Evolutionary conservation across 2,888 invertebrate genomes (phyloP).

Genomic region (Tetropium fuscum): DNA sequence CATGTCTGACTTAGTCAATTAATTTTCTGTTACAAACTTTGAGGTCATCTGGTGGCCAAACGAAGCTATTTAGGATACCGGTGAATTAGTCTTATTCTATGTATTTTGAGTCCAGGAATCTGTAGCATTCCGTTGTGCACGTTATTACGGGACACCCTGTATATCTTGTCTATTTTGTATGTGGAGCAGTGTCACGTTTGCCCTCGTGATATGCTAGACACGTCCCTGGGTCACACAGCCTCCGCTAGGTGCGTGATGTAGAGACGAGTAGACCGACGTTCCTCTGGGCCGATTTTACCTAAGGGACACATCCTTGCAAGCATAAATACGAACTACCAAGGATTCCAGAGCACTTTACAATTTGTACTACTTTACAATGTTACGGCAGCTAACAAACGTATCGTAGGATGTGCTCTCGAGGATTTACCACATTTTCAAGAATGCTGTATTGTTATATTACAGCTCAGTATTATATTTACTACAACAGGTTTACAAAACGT

Average conservation of each 20-base stretch:
- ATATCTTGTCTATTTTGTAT: constrained; percentile 31
- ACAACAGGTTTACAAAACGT: constrained; percentile 24
- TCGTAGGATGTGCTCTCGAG: background rate
- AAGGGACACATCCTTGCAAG: constrained; percentile 41
- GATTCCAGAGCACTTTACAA: constrained; percentile 38
- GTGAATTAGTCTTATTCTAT: too few species aligned
- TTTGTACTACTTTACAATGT: constrained; percentile 25
- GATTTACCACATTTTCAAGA: constrained; percentile 7
- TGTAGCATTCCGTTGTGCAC: too few species aligned
- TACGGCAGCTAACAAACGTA: constrained; percentile 24
- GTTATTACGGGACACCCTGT: too few species aligned
- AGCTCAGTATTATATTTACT: background rate
- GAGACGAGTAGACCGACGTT: constrained; percentile 36
- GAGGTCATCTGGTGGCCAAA: too few species aligned
- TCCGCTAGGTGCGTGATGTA: constrained; percentile 45
- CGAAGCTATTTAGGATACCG: too few species aligned
- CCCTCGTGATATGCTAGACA: constrained; percentile 38
- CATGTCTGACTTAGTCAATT: too few species aligned
- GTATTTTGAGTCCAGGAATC: too few species aligned
- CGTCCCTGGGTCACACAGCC: constrained; percentile 44
- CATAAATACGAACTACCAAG: constrained; percentile 38
- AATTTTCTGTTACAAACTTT: too few species aligned
- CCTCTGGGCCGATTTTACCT: constrained; percentile 42
- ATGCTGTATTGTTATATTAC: background rate
- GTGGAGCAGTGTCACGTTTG: constrained; percentile 30